Percentiles rank a stretch among this genome's conserved stretches.
phyloP scores from a whole-genome alignment of 2,113 vertebrate species.

The Leucopsar rothschildi region DNA sequence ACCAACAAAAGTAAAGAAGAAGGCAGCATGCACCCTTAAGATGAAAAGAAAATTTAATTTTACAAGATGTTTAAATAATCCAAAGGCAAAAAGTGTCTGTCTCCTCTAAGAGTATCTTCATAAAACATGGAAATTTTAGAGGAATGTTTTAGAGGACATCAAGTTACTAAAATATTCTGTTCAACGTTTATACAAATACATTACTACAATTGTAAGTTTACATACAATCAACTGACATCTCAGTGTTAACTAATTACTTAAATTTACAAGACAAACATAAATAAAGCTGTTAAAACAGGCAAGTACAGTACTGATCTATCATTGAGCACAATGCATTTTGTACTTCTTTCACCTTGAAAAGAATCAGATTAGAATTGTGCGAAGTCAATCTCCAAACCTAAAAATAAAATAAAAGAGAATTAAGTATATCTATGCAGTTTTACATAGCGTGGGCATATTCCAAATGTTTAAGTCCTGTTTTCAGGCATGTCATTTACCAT shows the following conservation, averaged over 20 bases:
- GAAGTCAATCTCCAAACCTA: constrained; percentile 67
- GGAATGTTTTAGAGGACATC: constrained; percentile 67
- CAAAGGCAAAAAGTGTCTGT: constrained; percentile 60
- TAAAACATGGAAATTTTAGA: constrained; percentile 67
- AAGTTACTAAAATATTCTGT: constrained; percentile 82
- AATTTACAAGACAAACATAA: constrained; percentile 91
- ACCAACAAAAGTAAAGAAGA: constrained; percentile 74
- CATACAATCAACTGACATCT: constrained; percentile 77
- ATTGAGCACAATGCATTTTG: constrained; percentile 65
- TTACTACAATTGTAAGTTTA: constrained; percentile 83
- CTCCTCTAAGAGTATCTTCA: constrained; percentile 60
- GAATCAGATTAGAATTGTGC: constrained; percentile 63
- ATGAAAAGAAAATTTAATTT: constrained; percentile 67
- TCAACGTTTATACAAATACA: constrained; percentile 79
- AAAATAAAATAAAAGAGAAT: constrained; percentile 59
- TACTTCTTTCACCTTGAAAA: constrained; percentile 68
- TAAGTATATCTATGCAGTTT: constrained; percentile 62
- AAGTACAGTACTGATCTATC: constrained; percentile 84
- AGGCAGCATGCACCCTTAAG: constrained; percentile 75
- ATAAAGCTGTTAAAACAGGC: constrained; percentile 92
- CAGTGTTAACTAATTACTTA: constrained; percentile 74
- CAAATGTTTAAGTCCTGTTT: constrained; percentile 36
- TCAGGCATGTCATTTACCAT: constrained; percentile 55
- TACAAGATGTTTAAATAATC: constrained; percentile 70
- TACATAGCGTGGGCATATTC: constrained; percentile 57